A percentile compares a stretch with the other conserved stretches of the same genome.
Conservation (phyloP, 2,888 invertebrate genomes). For the Orgyia antiqua region DNA sequence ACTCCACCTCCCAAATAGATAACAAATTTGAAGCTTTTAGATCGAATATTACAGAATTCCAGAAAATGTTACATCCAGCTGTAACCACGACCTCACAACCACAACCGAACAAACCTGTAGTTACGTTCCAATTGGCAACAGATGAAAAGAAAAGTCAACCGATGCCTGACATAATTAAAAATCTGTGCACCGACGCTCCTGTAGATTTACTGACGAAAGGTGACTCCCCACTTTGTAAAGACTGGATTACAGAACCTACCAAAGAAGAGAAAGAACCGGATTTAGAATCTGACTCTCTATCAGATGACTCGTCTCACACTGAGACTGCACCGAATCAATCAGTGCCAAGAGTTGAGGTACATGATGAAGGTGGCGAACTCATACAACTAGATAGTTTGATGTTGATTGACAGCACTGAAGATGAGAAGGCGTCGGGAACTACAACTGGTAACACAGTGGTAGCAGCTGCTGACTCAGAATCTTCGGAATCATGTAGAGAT, state of each 20-base stretch:
- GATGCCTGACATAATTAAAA: constrained; percentile 80
- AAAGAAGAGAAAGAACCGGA: constrained; percentile 60
- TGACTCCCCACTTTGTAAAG: constrained; percentile 45
- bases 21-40: constrained; percentile 90
- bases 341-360: constrained; percentile 85
- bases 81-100: constrained; percentile 38
- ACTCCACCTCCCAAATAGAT: constrained; percentile 89
- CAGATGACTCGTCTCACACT: constrained; percentile 58
- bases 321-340: constrained; percentile 59
- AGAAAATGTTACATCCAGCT: constrained; percentile 89
- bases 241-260: constrained; percentile 71
- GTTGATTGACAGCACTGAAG: constrained; percentile 57
- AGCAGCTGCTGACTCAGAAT: constrained; percentile 57
- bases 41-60: constrained; percentile 91
- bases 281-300: constrained; percentile 80
- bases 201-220: constrained; percentile 59
- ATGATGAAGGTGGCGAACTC: constrained; percentile 83
- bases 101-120: constrained; percentile 34
- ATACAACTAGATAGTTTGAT: constrained; percentile 80
- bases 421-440: constrained; percentile 46
- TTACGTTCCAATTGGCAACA: constrained; percentile 46
- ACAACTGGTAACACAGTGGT: constrained; percentile 62
- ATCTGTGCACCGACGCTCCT: constrained; percentile 54
- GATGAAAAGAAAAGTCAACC: constrained; percentile 66
- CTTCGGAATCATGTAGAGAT: constrained; percentile 84